These are phyloP conservation scores for Lepidocyrtinus sp. DNA, from an alignment of 2,888 invertebrate species.

Conservation along the genomic window DNA sequence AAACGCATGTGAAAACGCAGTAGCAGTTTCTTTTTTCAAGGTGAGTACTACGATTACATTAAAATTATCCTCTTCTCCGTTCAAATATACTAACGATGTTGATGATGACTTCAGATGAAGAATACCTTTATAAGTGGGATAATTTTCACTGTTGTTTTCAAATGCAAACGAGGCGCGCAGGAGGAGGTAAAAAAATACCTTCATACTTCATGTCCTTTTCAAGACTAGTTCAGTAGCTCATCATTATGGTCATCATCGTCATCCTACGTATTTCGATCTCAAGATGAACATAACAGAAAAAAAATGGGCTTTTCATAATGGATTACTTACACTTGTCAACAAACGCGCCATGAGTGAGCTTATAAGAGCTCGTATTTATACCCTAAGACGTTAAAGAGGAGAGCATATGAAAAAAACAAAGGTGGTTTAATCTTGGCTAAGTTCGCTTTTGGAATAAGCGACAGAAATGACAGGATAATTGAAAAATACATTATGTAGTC, in stretches of 20 bases:
- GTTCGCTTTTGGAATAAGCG: slow-evolving; percentile 33
- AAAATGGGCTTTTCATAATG: slow-evolving; percentile 33
- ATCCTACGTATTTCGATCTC: neutral
- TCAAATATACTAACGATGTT: neutral
- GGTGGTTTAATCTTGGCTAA: slow-evolving; percentile 24
- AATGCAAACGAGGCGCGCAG: slow-evolving; percentile 10
- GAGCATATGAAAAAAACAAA: slow-evolving; percentile 11
- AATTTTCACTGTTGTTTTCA: slow-evolving; percentile 56
- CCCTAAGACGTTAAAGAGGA: neutral
- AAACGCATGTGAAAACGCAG: neutral
- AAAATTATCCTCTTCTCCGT: neutral
- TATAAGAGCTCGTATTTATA: neutral
- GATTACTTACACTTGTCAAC: slow-evolving; percentile 57
- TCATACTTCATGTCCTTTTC: slow-evolving; percentile 32
- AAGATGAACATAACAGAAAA: neutral
- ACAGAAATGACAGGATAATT: slow-evolving; percentile 45
- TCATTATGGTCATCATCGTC: neutral
- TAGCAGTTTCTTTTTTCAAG: neutral
- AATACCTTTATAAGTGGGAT: slow-evolving; percentile 37
- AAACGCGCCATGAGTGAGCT: neutral
- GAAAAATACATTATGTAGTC: slow-evolving; percentile 23
- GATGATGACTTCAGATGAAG: slow-evolving; percentile 15
- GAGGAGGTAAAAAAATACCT: neutral
- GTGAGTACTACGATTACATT: neutral
- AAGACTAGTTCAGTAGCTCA: slow-evolving; percentile 58